Base-by-base conservation (phyloP, 1,140 invertebrate species). In the Hycleus cichorii region DNA sequence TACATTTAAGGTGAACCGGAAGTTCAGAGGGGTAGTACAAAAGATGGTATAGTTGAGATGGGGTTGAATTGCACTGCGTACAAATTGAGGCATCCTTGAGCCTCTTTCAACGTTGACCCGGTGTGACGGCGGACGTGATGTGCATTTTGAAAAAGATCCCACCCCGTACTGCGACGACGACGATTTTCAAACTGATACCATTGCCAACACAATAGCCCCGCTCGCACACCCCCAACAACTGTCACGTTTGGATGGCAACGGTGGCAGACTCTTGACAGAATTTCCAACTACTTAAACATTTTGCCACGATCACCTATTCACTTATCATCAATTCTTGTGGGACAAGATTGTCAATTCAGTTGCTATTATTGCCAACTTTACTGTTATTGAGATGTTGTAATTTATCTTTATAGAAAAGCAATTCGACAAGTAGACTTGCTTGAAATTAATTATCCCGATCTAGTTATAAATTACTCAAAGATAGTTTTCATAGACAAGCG, bases 1-100 rank as follows among this genome's bases (percentile, higher is more conserved):
- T 63, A 63, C 54, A 60, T 63, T 63, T 63, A 60, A 63, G 62
- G 62, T 63, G 62, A 60, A 63, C 57, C 59, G 61, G 61, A 63
- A 63, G 57, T 46, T 32, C 4, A 32, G 32, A 32, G 32, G 32
- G 32, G 4, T 11, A 43, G 44, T 5, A 39, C 12, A 32, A 43
- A 32, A 45, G 56, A 46, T 42, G 26, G 49, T 11, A 40, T 11
- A 42, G 49, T 32, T 11, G 42, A 26, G 49, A 26, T 49, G 56
- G 49, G 56, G 55, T 49, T 42, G 63, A 45, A 57, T 57, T 59
- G 49, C 55, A 52, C 56, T 44, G 63, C 59, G 63, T 64, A 64
- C 63, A 64, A 64, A 64, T 64, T 64, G 63, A 64, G 52, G 60
- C 60, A 63, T 63, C 60, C 56, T 55, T 45, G 44, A 53, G 59